Evolutionary conservation across 2,113 vertebrate genomes (phyloP).

Genomic region (Mus musculus): GRCm39 chr17:37247001-37247500

Average conservation of each 20-base stretch:
- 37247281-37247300: constrained; percentile 53
- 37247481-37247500: neutral
- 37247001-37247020: neutral
- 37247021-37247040: neutral
- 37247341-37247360: constrained; percentile 26
- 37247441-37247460: neutral
- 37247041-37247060: neutral
- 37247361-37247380: neutral
- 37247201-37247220: constrained; percentile 14
- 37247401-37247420: neutral
- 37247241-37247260: neutral
- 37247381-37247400: neutral
- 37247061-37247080: neutral
- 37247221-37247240: neutral
- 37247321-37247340: constrained; percentile 24
- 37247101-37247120: neutral
- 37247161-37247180: neutral
- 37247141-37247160: neutral
- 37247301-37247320: constrained; percentile 57
- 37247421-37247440: neutral
- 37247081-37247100: neutral
- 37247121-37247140: neutral
- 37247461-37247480: neutral
- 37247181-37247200: neutral
- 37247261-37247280: constrained; percentile 4